These are phyloP conservation scores for Achroia grisella DNA, from an alignment of 1,140 invertebrate genomes.

Conservation along the genomic window DNA sequence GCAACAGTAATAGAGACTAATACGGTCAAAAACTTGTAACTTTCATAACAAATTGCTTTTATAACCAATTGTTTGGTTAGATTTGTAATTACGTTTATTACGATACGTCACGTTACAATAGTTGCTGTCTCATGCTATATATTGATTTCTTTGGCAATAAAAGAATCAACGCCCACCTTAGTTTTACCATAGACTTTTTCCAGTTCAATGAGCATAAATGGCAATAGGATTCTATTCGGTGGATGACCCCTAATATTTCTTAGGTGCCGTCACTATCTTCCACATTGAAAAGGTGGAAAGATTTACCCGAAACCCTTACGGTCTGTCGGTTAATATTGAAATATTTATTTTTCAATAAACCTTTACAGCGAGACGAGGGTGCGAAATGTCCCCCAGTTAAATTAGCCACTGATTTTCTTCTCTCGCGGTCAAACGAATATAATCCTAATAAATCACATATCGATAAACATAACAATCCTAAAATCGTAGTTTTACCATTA, in stretches of 20 bases:
- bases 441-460: conserved; percentile 27
- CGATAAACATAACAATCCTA: no score
- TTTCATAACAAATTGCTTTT: no score
- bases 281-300: conserved; percentile 46
- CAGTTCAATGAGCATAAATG: conserved; percentile 67
- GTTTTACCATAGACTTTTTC: conserved; percentile 59
- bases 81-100: no score
- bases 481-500: no score
- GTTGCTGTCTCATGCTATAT: conserved; percentile 43
- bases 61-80: no score
- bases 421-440: conserved; percentile 24
- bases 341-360: conserved; percentile 43
- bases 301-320: conserved; percentile 39
- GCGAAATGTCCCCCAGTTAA: conserved; percentile 7
- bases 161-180: conserved; percentile 58
- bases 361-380: conserved; percentile 8
- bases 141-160: conserved; percentile 64
- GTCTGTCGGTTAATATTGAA: conserved; percentile 35
- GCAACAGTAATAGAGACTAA: no score
- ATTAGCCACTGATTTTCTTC: conserved; percentile 19
- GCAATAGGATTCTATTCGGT: conserved; percentile 63
- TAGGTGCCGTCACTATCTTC: conserved; percentile 31
- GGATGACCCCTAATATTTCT: conserved; percentile 50
- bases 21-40: no score
- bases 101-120: conserved; percentile 4